These are phyloP conservation scores for Tolmerus cingulatus DNA, from an alignment of 2,888 invertebrate species.

Conservation along the genomic window DNA sequence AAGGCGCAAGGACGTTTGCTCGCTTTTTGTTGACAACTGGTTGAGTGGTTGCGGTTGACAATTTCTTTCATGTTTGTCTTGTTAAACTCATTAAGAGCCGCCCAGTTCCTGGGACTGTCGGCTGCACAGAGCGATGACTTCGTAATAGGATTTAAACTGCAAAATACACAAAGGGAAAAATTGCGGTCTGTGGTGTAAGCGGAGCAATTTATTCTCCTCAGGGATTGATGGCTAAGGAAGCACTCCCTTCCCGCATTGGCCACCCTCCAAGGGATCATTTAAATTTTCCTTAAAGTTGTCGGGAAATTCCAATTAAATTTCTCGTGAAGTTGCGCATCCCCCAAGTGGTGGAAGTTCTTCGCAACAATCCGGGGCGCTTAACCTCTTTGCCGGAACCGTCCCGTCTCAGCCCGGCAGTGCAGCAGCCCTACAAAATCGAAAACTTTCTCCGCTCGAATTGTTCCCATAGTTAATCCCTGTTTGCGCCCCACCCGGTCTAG, in stretches of 20 bases:
- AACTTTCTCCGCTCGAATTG: conserved; percentile 5
- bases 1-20: background rate
- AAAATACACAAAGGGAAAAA: background rate
- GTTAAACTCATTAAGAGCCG: conserved; percentile 26
- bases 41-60: conserved; percentile 31
- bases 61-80: conserved; percentile 33
- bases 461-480: conserved; percentile 15
- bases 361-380: background rate
- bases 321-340: background rate
- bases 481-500: background rate
- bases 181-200: conserved; percentile 1
- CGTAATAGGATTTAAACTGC: conserved; percentile 24
- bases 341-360: background rate
- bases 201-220: conserved; percentile 14
- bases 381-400: background rate
- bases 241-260: too few relatives aligned
- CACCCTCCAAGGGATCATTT: background rate
- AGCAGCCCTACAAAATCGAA: conserved; percentile 6
- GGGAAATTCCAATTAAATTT: conserved; percentile 16
- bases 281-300: background rate
- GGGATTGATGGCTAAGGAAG: conserved; percentile 4
- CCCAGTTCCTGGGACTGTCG: background rate
- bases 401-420: background rate
- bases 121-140: background rate
- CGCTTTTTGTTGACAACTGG: conserved; percentile 21